Evolutionary conservation across 2,888 invertebrate species (phyloP).

Genomic region (Pardosa pseudoannulata): DNA sequence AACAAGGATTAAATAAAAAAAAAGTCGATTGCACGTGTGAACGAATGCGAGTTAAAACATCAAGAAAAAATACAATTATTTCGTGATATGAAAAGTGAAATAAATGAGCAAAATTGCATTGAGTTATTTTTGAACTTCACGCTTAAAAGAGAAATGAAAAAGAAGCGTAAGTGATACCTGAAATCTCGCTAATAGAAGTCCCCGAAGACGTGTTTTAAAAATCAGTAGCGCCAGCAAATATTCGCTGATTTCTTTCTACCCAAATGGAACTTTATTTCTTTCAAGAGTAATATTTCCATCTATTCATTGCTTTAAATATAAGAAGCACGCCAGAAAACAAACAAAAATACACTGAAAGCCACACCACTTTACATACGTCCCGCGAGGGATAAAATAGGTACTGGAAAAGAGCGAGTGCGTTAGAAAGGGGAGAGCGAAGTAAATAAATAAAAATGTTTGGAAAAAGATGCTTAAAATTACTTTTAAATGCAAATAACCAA

Average conservation of each 20-base stretch:
- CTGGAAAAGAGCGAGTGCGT: background rate
- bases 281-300: conserved; percentile 8
- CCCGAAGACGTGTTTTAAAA: background rate
- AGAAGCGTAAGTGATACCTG: too few relatives aligned
- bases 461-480: conserved; percentile 23
- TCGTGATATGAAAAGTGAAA: too few relatives aligned
- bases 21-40: too few relatives aligned
- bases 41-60: too few relatives aligned
- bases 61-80: too few relatives aligned
- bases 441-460: background rate
- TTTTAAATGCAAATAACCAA: conserved; percentile 28
- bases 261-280: background rate
- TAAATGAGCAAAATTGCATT: too few relatives aligned
- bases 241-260: background rate
- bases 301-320: background rate
- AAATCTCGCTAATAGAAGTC: too few relatives aligned
- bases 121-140: too few relatives aligned
- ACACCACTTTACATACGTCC: conserved; percentile 8
- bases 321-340: background rate
- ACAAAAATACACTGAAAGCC: conserved; percentile 6
- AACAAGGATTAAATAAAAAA: too few relatives aligned
- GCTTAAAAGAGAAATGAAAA: too few relatives aligned
- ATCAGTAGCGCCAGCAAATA: background rate
- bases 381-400: background rate
- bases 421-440: background rate